Conservation (phyloP, 2,113 vertebrate species). For the Bubalus kerabau region DNA sequence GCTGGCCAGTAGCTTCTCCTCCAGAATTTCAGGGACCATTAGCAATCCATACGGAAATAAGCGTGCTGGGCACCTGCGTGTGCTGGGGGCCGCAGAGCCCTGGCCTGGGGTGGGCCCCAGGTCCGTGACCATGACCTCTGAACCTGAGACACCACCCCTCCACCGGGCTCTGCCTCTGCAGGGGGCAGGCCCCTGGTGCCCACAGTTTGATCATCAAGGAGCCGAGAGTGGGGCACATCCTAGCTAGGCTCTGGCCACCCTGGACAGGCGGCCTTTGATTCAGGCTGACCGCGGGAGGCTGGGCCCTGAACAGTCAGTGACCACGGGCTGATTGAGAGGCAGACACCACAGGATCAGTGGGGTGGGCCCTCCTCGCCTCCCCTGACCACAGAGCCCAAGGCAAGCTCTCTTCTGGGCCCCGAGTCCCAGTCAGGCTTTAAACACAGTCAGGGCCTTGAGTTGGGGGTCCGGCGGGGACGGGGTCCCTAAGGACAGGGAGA, state of each 20-base stretch:
- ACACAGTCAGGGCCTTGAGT: background rate
- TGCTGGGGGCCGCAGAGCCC: no score
- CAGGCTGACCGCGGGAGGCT: fast-evolving
- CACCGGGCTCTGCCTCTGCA: fast-evolving
- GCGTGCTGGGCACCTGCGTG: fast-evolving
- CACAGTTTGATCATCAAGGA: fast-evolving
- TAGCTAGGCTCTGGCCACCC: background rate
- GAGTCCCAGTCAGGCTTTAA: background rate
- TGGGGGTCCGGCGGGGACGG: fast-evolving
- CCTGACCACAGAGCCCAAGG: background rate
- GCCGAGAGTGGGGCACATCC: background rate
- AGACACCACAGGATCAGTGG: fast-evolving
- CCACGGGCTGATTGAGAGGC: fast-evolving
- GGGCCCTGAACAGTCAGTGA: fast-evolving
- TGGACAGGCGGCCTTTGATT: background rate
- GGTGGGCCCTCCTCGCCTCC: fast-evolving
- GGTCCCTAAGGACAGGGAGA: background rate
- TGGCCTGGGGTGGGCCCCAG: background rate
- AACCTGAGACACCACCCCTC: fast-evolving
- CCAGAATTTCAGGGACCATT: fast-evolving
- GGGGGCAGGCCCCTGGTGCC: background rate
- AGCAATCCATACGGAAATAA: fast-evolving
- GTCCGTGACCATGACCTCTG: fast-evolving
- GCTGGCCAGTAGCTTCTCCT: fast-evolving
- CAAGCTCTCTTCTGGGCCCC: background rate